Conservation (phyloP, 2,888 invertebrate genomes). For the Crematogaster levior region DNA sequence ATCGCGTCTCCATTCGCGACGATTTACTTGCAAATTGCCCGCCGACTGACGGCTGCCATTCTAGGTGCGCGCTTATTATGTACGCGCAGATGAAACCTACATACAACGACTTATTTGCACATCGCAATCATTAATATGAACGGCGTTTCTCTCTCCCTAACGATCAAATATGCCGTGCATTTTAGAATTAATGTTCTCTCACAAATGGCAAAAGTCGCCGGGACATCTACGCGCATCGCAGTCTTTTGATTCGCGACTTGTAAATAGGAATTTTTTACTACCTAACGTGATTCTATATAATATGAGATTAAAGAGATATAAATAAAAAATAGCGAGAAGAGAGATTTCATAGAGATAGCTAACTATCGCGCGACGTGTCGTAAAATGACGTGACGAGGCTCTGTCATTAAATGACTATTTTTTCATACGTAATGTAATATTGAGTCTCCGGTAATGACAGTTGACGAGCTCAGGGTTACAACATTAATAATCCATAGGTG, state of each 20-base stretch:
- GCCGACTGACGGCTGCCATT: neutral
- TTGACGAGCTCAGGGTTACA: neutral
- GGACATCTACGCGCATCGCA: neutral
- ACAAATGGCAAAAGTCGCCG: neutral
- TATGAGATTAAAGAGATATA: constrained; percentile 7
- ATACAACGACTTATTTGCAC: constrained; percentile 19
- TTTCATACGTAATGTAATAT: neutral
- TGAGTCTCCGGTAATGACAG: neutral
- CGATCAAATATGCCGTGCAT: neutral
- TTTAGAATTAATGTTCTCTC: constrained; percentile 4
- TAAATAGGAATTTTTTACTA: constrained; percentile 3
- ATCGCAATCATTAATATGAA: neutral
- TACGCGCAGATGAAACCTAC: constrained; percentile 3
- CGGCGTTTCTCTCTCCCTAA: neutral
- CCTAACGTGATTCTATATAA: neutral
- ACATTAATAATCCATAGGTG: neutral
- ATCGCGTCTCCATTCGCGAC: neutral
- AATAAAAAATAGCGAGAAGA: neutral
- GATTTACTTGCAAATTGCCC: constrained; percentile 36
- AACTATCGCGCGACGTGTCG: constrained; percentile 8
- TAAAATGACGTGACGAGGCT: neutral
- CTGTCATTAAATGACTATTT: neutral
- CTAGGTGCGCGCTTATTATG: constrained; percentile 11
- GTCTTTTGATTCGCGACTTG: constrained; percentile 6
- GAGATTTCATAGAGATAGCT: constrained; percentile 12